Conservation (phyloP, 92 coral and sea anemone genomes). For the Anthopleura xanthogrammica region DNA sequence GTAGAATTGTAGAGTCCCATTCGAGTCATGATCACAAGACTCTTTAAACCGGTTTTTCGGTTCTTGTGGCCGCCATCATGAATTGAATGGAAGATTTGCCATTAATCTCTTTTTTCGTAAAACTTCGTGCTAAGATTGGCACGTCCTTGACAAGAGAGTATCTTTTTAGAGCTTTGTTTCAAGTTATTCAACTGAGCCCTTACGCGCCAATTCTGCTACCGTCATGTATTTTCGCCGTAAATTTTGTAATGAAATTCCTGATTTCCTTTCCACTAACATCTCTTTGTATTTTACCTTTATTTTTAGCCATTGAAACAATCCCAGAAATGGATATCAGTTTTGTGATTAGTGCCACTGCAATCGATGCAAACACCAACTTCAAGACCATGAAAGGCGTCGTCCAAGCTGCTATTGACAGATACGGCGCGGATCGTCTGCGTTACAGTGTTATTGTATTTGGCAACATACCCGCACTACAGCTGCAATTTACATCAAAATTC, state of each 20-base stretch:
- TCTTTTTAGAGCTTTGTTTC: too few relatives aligned
- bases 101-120: too few relatives aligned
- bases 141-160: too few relatives aligned
- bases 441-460: conserved; percentile 66
- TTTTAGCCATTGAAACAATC: conserved; percentile 42
- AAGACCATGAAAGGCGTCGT: conserved; percentile 62
- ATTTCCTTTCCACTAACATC: too few relatives aligned
- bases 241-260: too few relatives aligned
- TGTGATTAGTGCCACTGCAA: conserved; percentile 55
- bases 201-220: too few relatives aligned
- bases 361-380: conserved; percentile 55
- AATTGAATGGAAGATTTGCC: not conserved
- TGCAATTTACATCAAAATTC: conserved; percentile 32
- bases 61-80: not conserved
- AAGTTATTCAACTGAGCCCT: too few relatives aligned
- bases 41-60: not conserved
- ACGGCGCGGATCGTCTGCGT: conserved; percentile 53
- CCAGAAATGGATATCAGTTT: conserved; percentile 71
- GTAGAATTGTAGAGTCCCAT: too few relatives aligned
- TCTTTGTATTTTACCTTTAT: not conserved
- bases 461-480: conserved; percentile 40
- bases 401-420: conserved; percentile 54
- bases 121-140: too few relatives aligned
- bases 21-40: too few relatives aligned
- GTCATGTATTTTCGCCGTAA: too few relatives aligned